Percentiles rank a stretch among this genome's conserved stretches.
Evolutionary conservation across 2,797 vertebrate genomes (phyloP).

Genomic region (Paguma larvata): DNA sequence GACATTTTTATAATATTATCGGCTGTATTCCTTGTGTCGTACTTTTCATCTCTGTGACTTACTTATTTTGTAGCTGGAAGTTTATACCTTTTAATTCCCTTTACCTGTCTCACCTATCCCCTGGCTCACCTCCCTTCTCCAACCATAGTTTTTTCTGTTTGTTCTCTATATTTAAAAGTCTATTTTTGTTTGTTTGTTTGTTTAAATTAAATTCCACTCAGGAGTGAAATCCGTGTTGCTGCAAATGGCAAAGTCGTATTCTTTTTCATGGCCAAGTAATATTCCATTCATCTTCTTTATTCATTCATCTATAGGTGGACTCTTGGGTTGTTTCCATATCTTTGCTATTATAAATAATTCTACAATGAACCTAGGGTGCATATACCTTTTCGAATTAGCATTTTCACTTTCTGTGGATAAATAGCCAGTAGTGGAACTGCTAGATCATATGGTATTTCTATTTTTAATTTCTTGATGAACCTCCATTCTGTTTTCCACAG

Average conservation of each 20-base stretch:
- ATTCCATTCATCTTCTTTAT: background rate
- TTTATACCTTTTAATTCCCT: background rate
- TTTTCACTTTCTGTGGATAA: background rate
- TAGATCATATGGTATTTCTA: background rate
- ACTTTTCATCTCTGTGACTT: background rate
- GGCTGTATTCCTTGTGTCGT: background rate
- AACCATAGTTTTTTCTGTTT: background rate
- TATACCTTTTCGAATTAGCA: background rate
- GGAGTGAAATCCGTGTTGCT: background rate
- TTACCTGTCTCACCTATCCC: background rate
- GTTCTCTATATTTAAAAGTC: background rate
- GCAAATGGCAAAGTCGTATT: background rate
- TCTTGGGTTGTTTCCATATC: background rate
- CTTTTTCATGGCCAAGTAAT: background rate
- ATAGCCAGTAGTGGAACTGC: background rate
- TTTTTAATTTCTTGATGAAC: background rate
- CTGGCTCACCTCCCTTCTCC: background rate
- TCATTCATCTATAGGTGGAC: background rate
- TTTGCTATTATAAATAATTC: background rate
- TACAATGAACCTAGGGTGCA: background rate
- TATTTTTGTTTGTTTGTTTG: background rate
- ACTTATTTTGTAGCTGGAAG: background rate
- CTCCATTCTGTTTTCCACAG: background rate
- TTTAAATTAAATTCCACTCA: background rate
- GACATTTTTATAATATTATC: background rate